phyloP scores from a whole-genome alignment of 2,888 invertebrate species.

The Amphipoea oculea region DNA sequence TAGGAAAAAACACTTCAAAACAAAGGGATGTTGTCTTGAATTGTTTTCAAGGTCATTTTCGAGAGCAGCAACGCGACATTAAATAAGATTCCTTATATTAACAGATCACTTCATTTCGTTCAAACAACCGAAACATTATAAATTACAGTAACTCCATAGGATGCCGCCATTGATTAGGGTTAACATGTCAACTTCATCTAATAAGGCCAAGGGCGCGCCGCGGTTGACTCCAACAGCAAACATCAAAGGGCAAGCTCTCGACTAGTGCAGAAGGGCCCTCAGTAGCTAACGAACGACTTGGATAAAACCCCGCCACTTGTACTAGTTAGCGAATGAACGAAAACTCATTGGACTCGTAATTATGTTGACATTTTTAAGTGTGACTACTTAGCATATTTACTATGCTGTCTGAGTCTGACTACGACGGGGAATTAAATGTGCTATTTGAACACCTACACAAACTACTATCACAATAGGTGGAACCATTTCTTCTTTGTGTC shows the following conservation, averaged over 20 bases:
- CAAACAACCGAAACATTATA: constrained; percentile 6
- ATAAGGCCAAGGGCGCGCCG: constrained; percentile 75
- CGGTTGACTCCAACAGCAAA: constrained; percentile 69
- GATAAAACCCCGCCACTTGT: constrained; percentile 69
- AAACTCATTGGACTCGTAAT: constrained; percentile 60
- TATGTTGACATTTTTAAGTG: constrained; percentile 53
- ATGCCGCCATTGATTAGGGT: constrained; percentile 66
- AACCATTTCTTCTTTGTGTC: not conserved
- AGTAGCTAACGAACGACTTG: constrained; percentile 76
- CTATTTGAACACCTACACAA: not conserved
- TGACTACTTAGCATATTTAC: constrained; percentile 33
- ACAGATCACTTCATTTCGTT: not conserved
- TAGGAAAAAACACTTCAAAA: not conserved
- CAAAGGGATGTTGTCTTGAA: not conserved
- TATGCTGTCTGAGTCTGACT: constrained; percentile 9
- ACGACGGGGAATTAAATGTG: not conserved
- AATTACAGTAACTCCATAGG: constrained; percentile 35
- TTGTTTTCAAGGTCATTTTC: not conserved
- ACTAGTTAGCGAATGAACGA: constrained; percentile 68
- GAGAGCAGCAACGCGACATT: not conserved
- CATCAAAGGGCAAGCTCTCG: constrained; percentile 79
- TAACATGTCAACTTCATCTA: constrained; percentile 71
- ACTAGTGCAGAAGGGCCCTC: constrained; percentile 72
- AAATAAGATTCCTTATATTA: not conserved
- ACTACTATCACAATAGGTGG: not conserved